A percentile compares a stretch with the other conserved stretches of the same genome.
These are phyloP conservation scores for Cryptocephalus moraei DNA, from an alignment of 2,888 invertebrate genomes.

Conservation along the genomic window DNA sequence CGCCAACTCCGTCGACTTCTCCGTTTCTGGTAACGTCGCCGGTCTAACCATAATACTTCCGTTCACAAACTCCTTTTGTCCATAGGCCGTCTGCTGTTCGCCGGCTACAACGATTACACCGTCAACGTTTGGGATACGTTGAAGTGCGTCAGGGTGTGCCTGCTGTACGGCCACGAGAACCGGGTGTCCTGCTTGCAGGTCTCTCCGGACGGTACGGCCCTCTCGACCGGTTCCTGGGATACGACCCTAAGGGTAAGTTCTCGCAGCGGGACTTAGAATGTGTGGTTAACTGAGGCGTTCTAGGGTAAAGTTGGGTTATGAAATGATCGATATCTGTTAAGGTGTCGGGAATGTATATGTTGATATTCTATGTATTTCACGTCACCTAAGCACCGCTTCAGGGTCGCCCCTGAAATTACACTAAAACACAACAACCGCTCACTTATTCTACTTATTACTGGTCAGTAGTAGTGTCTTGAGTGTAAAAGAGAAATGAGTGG, in stretches of 20 bases:
- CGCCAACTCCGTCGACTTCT: slow-evolving; percentile 95
- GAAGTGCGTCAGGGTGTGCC: slow-evolving; percentile 80
- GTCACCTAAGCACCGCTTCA: too few species aligned
- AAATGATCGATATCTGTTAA: too few species aligned
- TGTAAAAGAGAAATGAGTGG: too few species aligned
- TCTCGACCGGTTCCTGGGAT: slow-evolving; percentile 97
- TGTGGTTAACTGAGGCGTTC: too few species aligned
- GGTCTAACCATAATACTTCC: neutral
- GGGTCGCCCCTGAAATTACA: too few species aligned
- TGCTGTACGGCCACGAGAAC: slow-evolving; percentile 94
- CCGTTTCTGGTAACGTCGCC: slow-evolving; percentile 55
- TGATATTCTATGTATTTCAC: too few species aligned
- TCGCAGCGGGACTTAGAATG: too few species aligned
- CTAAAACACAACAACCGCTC: too few species aligned
- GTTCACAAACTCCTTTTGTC: slow-evolving; percentile 1
- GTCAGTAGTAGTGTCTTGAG: too few species aligned
- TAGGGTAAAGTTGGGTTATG: too few species aligned
- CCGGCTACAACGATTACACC: slow-evolving; percentile 98
- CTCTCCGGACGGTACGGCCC: slow-evolving; percentile 94
- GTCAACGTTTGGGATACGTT: slow-evolving; percentile 98
- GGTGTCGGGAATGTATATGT: too few species aligned
- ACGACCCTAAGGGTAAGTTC: slow-evolving; percentile 67
- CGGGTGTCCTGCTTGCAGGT: slow-evolving; percentile 85
- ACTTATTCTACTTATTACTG: too few species aligned
- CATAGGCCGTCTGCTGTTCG: slow-evolving; percentile 83